Evolutionary conservation across 2,888 invertebrate genomes (phyloP), one percentile per base, ranked within the genome.

Genomic region (Drosophila kuntzei): DNA sequence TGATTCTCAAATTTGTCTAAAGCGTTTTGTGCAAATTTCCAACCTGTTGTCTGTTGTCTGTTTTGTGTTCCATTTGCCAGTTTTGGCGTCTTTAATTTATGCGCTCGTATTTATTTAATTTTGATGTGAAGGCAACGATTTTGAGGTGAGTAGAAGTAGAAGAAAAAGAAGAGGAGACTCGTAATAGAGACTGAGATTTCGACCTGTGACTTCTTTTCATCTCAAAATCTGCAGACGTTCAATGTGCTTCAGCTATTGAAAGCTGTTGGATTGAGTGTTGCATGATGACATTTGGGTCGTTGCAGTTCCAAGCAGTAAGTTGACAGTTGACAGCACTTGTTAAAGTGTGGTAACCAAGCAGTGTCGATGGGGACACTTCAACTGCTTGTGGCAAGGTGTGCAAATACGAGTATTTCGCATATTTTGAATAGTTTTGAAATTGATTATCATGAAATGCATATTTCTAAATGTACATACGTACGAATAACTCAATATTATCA

Each of bases 1-100:
- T 68, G 71, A 86, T 86, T 86, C 89, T 88, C 82, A 88, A 83
- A 83, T 83, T 83, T 83, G 89, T 83, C 87, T 69, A 66, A 88
- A 88, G 67, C 84, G 87, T 83, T 83, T 88, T 83, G 75, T 87
- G 88, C 87, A 88, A 86, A 80, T 74, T 62, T 85, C 18, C 44
- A 54, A 29, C 39, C 9, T 11, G 39, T 41, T 36, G 22, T 36
- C 36, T 37, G 3, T 18, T 39, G 18, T 18, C 18, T 39, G 11
- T 12, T 18, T 39, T 12, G 22, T 51, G 43, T 41, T 55, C 39
- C 43, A 60, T 44, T 70, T 63, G 37, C 29, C 53, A 47, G 37
- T 43, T 59, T 57, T 57, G 72, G 50, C 51, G 50, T 71, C 50
- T 54, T 68, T 72, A 70, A 87, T 79, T 87, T 84, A 84, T 84